Percentiles rank a stretch among this genome's conserved stretches.
These are phyloP conservation scores for Cantharis rufa DNA, from an alignment of 2,888 invertebrate species.

Conservation along the genomic window DNA sequence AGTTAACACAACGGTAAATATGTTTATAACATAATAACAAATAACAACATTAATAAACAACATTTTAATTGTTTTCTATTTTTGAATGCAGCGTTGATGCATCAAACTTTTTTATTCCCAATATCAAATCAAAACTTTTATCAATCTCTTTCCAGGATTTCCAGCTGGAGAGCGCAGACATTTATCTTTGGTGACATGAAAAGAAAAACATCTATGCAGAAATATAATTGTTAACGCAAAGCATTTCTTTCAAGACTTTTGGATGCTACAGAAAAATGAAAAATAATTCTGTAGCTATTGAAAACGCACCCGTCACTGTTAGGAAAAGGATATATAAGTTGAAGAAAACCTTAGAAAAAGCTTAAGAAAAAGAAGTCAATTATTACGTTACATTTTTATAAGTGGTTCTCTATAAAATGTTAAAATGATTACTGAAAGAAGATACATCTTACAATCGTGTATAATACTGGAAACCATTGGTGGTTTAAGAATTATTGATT, in stretches of 20 bases:
- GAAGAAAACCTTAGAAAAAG: not conserved
- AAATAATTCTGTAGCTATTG: not conserved
- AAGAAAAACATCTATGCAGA: not conserved
- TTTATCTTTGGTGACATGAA: not conserved
- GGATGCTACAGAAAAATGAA: not conserved
- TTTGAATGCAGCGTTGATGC: not conserved
- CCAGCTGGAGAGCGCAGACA: not conserved
- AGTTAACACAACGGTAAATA: too few species aligned
- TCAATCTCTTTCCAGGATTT: not conserved
- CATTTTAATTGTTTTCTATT: too few species aligned
- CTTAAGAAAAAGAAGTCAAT: not conserved
- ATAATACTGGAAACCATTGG: too few species aligned
- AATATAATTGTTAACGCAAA: not conserved
- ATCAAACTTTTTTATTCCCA: not conserved
- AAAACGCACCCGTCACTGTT: not conserved
- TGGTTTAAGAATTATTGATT: too few species aligned
- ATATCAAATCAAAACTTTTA: not conserved
- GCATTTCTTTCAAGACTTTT: not conserved
- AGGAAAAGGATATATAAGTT: not conserved
- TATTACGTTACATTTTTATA: not conserved
- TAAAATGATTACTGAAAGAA: not conserved
- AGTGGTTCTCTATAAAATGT: not conserved
- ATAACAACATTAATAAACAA: too few species aligned
- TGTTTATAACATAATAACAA: too few species aligned
- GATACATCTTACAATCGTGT: not conserved